Base-by-base conservation (phyloP, 53 echinoderm and acorn worm species). In the Echinarachnius parma region DNA sequence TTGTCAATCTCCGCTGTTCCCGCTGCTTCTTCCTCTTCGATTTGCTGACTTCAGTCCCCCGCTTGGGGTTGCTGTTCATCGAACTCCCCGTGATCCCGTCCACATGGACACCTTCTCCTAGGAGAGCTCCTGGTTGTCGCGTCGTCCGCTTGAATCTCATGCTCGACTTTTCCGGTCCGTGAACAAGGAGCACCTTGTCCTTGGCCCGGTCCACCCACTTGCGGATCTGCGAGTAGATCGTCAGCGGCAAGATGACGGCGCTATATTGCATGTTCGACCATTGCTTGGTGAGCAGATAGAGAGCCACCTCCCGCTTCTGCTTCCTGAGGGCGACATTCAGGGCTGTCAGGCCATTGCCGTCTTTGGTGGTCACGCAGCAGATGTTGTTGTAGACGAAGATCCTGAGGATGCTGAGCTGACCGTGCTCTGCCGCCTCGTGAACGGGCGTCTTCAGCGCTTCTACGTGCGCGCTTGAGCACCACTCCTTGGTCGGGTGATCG, bases 201-300 rank as follows among this genome's bases (percentile, higher is more conserved):
- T 90, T 93, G 2, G 93, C 93, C 16, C 80, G 77, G 28, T 93
- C 93, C 34, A 86, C 86, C 93, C 93, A 93, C 30, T 84, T 83
- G 15, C 93, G 63, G 0, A 93, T 59, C 21, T 83, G 78, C 14
- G 84, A 80, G 56, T 90, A 93, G 21, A 93, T 84, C 11, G 81
- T 78, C 20, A 93, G 56, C 0, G 93, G 93, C 5, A 93, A 55
- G 39, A 76, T 86, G 52, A 89, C 48, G 33, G 89, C 89, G 48
- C 75, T 90, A 49, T 86, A 93, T 47, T 89, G 86, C 5, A 93
- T 87, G 62, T 72, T 93, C 16, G 93, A 81, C 93, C 93, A 93
- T 70, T 93, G 93, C 34, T 93, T 93, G 1, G 93, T 89, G 34
- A 93, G 80, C 1, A 93, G 79, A 37, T 93, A 93, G 32, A 93